Conservation (phyloP, 1,140 invertebrate genomes). For the Drosophila sp. region DNA sequence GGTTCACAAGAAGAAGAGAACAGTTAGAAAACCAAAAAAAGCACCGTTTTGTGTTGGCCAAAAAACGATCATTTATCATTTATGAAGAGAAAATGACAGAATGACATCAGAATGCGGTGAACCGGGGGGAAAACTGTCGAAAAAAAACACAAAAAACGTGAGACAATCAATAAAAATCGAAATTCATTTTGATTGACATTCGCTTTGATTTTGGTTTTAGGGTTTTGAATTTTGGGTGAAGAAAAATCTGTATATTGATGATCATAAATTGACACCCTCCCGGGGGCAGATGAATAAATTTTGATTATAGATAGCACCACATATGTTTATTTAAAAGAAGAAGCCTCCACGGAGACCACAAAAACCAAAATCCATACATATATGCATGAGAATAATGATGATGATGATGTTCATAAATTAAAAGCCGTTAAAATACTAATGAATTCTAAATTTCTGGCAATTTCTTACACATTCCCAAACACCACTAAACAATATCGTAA, state of each 20-base stretch:
- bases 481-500: constrained; percentile 32
- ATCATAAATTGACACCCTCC: constrained; percentile 72
- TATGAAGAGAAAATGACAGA: constrained; percentile 10
- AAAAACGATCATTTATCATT: constrained; percentile 13
- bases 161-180: constrained; percentile 64
- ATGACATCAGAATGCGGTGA: background rate
- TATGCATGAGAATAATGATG: constrained; percentile 30
- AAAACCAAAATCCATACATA: constrained; percentile 30
- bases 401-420: constrained; percentile 45
- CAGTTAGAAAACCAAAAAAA: constrained; percentile 22
- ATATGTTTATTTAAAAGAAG: constrained; percentile 29
- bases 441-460: constrained; percentile 46
- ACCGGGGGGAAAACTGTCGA: constrained; percentile 8
- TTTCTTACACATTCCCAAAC: constrained; percentile 53
- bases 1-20: constrained; percentile 6
- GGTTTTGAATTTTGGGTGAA: too few species aligned
- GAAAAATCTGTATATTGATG: constrained; percentile 15
- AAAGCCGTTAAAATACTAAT: constrained; percentile 72
- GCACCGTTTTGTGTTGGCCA: background rate
- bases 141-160: constrained; percentile 22
- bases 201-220: constrained; percentile 25
- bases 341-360: background rate
- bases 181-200: constrained; percentile 70
- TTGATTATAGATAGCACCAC: constrained; percentile 37
- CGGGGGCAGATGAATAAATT: constrained; percentile 68